Evolutionary conservation across 2,113 vertebrate species (phyloP).

Genomic region (Gadus macrocephalus): DNA sequence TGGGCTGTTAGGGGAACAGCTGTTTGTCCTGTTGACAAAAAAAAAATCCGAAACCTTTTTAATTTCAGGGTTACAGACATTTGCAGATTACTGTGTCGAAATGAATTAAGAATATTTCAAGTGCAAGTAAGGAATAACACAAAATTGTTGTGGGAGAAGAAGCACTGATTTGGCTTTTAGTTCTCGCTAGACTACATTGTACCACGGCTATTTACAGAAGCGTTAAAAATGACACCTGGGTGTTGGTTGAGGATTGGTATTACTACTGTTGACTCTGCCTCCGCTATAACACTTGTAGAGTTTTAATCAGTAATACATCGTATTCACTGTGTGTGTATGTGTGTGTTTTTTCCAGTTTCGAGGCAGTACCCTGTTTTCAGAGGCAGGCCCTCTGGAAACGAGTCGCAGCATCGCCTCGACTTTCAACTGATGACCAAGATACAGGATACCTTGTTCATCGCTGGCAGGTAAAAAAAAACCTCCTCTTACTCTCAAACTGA

Average conservation of each 20-base stretch:
- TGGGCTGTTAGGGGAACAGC: not conserved
- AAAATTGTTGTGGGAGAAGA: no score
- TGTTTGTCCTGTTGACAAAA: no score
- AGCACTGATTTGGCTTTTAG: no score
- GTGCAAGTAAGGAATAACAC: no score
- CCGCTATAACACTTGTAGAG: not conserved
- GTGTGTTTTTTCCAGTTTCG: slow-evolving; percentile 84
- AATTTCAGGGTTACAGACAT: no score
- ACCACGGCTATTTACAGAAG: no score
- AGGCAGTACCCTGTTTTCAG: slow-evolving; percentile 97
- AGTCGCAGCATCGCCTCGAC: slow-evolving; percentile 97
- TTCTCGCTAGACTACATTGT: no score
- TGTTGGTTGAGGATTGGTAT: no score
- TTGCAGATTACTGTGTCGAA: no score
- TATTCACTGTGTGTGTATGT: slow-evolving; percentile 42
- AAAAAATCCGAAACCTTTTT: no score
- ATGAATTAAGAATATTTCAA: no score
- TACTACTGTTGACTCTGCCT: not conserved
- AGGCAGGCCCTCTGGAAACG: slow-evolving; percentile 96
- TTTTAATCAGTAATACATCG: not conserved
- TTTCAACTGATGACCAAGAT: slow-evolving; percentile 99
- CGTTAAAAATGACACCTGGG: no score
- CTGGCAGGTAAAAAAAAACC: slow-evolving; percentile 86
- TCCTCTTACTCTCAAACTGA: not conserved
- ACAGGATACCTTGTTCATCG: slow-evolving; percentile 97